These are phyloP conservation scores for Australoheros scitulus DNA, from an alignment of 2,113 vertebrate species.

Conservation along the genomic window DNA sequence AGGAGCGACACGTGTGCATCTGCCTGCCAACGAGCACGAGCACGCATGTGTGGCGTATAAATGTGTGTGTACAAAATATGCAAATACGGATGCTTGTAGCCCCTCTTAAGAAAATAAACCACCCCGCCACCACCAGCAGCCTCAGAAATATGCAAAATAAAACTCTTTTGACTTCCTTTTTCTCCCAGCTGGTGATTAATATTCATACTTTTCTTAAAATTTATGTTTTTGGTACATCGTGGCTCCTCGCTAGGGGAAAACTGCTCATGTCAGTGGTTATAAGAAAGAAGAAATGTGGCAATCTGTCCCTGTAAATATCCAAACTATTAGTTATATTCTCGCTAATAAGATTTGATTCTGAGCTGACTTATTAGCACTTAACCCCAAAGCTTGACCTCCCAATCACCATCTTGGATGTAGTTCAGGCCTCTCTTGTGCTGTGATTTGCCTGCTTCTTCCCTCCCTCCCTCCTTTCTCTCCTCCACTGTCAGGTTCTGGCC, in stretches of 20 bases:
- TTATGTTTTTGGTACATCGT: background rate
- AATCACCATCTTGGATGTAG: conserved; percentile 32
- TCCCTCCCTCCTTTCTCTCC: conserved; percentile 41
- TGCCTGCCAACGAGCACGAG: conserved; percentile 38
- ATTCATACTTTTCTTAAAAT: conserved; percentile 12
- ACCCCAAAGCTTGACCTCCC: conserved; percentile 35
- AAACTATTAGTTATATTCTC: background rate
- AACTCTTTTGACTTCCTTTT: background rate
- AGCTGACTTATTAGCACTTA: conserved; percentile 45
- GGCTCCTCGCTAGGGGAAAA: background rate
- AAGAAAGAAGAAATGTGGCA: conserved; percentile 1
- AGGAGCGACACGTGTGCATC: conserved; percentile 31
- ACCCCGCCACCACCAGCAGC: background rate
- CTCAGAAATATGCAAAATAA: background rate
- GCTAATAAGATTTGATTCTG: conserved; percentile 9
- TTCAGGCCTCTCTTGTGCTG: conserved; percentile 7
- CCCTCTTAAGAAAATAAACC: background rate
- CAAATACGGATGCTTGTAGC: background rate
- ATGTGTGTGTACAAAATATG: conserved; percentile 15
- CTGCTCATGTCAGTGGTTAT: background rate
- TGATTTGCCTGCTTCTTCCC: conserved; percentile 17
- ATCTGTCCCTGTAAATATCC: conserved; percentile 1
- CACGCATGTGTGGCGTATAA: background rate
- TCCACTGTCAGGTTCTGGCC: conserved; percentile 93
- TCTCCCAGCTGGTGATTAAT: conserved; percentile 14